Percentiles rank a stretch among this genome's conserved stretches.
phyloP scores from a whole-genome alignment of 30 jellyfish, hydroid and myxozoan species.

The Turritopsis dohrnii region DNA sequence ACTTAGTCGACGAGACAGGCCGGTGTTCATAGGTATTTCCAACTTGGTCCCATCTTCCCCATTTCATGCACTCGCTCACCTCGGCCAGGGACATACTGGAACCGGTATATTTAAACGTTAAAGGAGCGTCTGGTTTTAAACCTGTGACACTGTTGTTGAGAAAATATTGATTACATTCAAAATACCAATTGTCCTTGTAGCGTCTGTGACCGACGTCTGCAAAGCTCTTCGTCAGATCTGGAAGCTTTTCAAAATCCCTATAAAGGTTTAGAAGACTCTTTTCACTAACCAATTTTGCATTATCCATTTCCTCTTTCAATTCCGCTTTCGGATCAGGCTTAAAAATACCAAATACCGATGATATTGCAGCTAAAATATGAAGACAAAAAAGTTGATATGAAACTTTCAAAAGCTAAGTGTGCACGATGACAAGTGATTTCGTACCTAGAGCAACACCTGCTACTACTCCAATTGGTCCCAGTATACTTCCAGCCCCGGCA shows the following conservation, averaged over 20 bases:
- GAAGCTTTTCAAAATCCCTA: background rate
- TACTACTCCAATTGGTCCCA: conserved; percentile 7
- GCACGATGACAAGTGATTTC: background rate
- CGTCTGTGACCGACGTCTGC: background rate
- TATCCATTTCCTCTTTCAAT: background rate
- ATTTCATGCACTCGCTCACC: background rate
- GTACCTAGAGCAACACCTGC: conserved; percentile 8
- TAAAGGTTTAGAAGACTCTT: background rate
- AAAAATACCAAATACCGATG: background rate
- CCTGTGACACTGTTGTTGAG: background rate
- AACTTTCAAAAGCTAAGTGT: background rate
- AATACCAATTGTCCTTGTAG: background rate
- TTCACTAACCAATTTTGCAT: background rate
- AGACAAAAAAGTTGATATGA: background rate
- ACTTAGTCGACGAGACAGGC: background rate
- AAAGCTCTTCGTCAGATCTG: background rate
- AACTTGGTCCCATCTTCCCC: background rate
- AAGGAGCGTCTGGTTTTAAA: background rate
- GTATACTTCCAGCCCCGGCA: conserved; percentile 12
- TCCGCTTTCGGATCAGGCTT: conserved; percentile 1
- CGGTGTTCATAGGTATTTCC: background rate
- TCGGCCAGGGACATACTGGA: background rate
- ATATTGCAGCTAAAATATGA: background rate
- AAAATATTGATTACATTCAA: conserved; percentile 3
- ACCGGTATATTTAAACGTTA: background rate